Evolutionary conservation across 2,797 vertebrate species (phyloP), one percentile per base, ranked within the genome.

Genomic region (Agapornis canus): DNA sequence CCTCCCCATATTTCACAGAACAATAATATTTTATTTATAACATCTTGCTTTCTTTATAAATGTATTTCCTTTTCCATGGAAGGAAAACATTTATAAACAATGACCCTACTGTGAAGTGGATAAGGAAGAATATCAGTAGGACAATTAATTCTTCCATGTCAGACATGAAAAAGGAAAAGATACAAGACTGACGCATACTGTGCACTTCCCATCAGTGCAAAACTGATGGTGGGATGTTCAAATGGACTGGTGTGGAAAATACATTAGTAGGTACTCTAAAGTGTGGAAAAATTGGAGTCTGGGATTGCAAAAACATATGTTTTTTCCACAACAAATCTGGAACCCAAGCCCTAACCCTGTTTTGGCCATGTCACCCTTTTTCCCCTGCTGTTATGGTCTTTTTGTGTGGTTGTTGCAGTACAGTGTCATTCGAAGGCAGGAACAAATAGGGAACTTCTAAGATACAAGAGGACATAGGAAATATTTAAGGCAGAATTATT

Each of bases 41-140:
- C 12, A 64, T 35, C 61, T 64, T 85, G 48, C 6, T 82, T 82
- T 88, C 63, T 66, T 63, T 60, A 57, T 12, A n/a, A 68, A 59
- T 73, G 16, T 60, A 90, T 48, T 95, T 95, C 88, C 88, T 90
- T 84, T 94, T 72, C 42, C 70, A 76, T 37, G 66, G 39, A 84
- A 51, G 59, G 60, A 90, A 91, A 35, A 35, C 2, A 26, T 37
- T 73, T 89, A 35, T 60, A 57, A 95, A 95, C 80, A 96, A 73
- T 71, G 11, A 39, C 32, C 26, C 6, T 70, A 4, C 32, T 23
- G 54, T 29, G 59, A 88, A 35, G 47, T 40, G 43, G 25, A 32
- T 63, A 59, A 79, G 37, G 51, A 72, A 89, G 35, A 70, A 52
- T 37, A 56, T 73, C 59, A 76, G 63, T 9, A 35, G 59, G 54